These are phyloP conservation scores for Ivindomyrus marchei DNA, from an alignment of 2,113 vertebrate genomes.

Conservation along the genomic window DNA sequence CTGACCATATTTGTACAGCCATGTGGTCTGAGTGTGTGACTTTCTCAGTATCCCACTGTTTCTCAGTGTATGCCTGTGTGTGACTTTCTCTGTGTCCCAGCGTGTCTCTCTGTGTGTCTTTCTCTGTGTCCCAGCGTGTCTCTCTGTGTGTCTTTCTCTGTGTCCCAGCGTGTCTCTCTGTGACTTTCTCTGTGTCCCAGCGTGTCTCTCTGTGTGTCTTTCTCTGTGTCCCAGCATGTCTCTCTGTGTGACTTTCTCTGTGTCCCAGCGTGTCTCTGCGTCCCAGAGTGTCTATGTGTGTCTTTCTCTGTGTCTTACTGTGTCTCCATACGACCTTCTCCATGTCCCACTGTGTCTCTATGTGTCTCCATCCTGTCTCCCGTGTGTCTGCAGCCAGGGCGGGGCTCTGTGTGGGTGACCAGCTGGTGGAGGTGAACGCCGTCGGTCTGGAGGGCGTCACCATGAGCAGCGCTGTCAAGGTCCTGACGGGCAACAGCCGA, in stretches of 20 bases:
- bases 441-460: constrained; percentile 92
- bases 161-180: neutral
- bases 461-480: constrained; percentile 89
- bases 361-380: neutral
- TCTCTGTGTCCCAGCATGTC: neutral
- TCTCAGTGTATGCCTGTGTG: neutral
- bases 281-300: too few relatives aligned
- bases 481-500: constrained; percentile 84
- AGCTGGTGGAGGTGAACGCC: constrained; percentile 92
- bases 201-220: neutral
- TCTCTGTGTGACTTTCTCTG: neutral
- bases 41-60: too few relatives aligned
- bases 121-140: neutral
- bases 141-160: neutral
- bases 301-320: too few relatives aligned
- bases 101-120: neutral
- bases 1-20: neutral
- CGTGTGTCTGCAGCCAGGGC: constrained; percentile 41
- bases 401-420: constrained; percentile 85
- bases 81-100: neutral
- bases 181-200: neutral
- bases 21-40: neutral
- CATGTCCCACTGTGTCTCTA: neutral
- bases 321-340: neutral
- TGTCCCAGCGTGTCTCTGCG: too few relatives aligned